Evolutionary conservation across 2,797 vertebrate genomes (phyloP).

Genomic region (Natrix natrix): DNA sequence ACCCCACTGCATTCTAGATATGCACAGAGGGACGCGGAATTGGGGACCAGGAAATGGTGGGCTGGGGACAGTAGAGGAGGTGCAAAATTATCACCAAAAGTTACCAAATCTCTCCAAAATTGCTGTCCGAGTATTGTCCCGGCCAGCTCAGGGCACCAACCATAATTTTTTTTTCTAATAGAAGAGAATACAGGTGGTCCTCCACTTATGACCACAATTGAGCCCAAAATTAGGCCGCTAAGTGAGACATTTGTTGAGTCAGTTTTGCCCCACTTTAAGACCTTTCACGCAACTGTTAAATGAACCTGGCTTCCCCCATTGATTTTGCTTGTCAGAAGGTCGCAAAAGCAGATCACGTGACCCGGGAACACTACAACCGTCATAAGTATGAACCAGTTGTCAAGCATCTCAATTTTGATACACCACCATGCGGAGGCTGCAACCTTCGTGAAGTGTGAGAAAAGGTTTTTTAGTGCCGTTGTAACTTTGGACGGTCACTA

Average conservation of each 20-base stretch:
- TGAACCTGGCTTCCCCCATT: neutral
- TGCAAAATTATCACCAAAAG: neutral
- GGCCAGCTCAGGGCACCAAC: neutral
- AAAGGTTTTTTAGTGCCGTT: neutral
- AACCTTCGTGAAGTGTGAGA: fast-evolving
- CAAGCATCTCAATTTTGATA: fast-evolving
- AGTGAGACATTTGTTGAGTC: too few relatives aligned
- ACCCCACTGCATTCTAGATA: neutral
- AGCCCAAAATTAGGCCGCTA: too few relatives aligned
- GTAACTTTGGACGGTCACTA: neutral
- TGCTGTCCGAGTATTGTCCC: neutral
- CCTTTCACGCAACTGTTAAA: neutral
- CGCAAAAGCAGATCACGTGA: neutral
- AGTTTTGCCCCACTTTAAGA: neutral
- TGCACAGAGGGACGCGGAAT: too few relatives aligned
- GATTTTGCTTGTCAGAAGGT: neutral
- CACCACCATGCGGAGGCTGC: fast-evolving
- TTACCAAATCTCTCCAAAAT: neutral
- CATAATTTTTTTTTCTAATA: neutral
- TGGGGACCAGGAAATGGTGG: neutral
- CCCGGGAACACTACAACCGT: too few relatives aligned
- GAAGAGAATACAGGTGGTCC: too few relatives aligned
- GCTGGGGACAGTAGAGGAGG: neutral
- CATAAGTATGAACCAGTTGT: neutral
- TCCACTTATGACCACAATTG: too few relatives aligned